Evolutionary conservation across 2,888 invertebrate genomes (phyloP), one percentile per base, ranked within the genome.

Genomic region (Cephus nigrinus): DNA sequence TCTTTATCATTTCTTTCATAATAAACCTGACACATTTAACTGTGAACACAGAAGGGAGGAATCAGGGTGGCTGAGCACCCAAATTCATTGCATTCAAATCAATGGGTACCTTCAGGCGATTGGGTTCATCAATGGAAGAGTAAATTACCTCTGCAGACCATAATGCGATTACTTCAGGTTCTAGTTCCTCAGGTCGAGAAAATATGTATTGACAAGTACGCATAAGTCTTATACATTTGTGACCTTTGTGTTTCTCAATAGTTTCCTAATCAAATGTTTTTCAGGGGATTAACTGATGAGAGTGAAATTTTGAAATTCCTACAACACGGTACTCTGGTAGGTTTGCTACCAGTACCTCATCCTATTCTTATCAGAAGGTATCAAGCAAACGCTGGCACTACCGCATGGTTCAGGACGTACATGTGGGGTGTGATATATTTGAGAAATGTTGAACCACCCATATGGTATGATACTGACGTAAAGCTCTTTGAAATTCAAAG

Each of bases 371-470:
- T 99, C 90, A 94, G 99, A 86, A 98, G 99, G 93, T 99, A 99
- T 93, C 99, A 99, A 92, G 98, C 99, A 74, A 99, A 99, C 93
- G 95, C 96, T 68, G 99, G 99, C 81, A 99, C 99, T 0, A 99
- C 99, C 35, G 98, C 98, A 88, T 99, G 99, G 99, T 99, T 99
- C 93, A 94, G 99, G 78, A 99, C 99, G 0, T 99, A 99, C 92
- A 97, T 99, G 95, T 99, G 99, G 99, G 99, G 99, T 75, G 98
- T 99, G 77, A 99, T 99, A 85, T 99, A 99, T 92, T 94, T 99
- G 87, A 95, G 98, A 88, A 99, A 99, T 92, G 96, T 98, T 77
- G 99, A 99, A 91, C 99, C 99, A 15, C 99, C 99, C 0, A 97
- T 99, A 84, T 99, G 99, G 99, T 99, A 99, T 92, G 99, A 99